A percentile compares a stretch with the other conserved stretches of the same genome.
phyloP scores from a whole-genome alignment of 2,888 invertebrate species.

The Caenorhabditis panamensis region DNA sequence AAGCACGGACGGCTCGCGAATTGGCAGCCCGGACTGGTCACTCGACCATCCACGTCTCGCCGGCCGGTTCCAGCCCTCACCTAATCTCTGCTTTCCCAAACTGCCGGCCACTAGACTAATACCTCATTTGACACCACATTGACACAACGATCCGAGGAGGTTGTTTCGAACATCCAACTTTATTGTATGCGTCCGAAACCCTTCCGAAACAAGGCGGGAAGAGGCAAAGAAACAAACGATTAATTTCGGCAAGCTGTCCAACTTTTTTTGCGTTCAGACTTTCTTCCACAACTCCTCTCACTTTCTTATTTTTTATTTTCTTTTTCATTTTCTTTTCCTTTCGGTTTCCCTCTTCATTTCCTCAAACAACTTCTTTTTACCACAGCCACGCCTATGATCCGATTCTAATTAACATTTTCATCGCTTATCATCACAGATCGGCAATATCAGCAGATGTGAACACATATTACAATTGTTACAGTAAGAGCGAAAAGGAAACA shows the following conservation, averaged over 20 bases:
- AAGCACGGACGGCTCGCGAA: slow-evolving; percentile 32
- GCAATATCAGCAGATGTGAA: neutral
- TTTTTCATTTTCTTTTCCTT: neutral
- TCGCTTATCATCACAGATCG: slow-evolving; percentile 13
- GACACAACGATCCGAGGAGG: slow-evolving; percentile 39
- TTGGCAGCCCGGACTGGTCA: slow-evolving; percentile 53
- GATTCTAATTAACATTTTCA: slow-evolving; percentile 7
- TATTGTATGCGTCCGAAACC: neutral
- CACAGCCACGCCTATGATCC: slow-evolving; percentile 34
- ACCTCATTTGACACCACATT: slow-evolving; percentile 60
- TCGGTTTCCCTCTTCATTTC: neutral
- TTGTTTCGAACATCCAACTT: slow-evolving; percentile 15
- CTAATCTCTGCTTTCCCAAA: slow-evolving; percentile 48
- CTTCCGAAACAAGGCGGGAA: too few species aligned
- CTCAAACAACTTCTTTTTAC: neutral
- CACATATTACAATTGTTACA: slow-evolving; percentile 47
- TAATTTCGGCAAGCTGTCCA: slow-evolving; percentile 6
- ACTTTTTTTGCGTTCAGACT: neutral
- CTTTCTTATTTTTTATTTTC: slow-evolving; percentile 9
- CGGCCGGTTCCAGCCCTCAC: slow-evolving; percentile 56
- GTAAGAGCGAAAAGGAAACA: slow-evolving; percentile 24
- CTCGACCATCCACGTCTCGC: slow-evolving; percentile 36
- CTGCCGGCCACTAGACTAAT: slow-evolving; percentile 41
- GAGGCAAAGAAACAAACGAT: neutral
- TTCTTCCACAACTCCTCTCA: neutral